Percentiles rank a stretch among this genome's conserved stretches.
These are phyloP conservation scores for Apistogramma diplotaenia DNA, from an alignment of 2,113 vertebrate species.

Conservation along the genomic window DNA sequence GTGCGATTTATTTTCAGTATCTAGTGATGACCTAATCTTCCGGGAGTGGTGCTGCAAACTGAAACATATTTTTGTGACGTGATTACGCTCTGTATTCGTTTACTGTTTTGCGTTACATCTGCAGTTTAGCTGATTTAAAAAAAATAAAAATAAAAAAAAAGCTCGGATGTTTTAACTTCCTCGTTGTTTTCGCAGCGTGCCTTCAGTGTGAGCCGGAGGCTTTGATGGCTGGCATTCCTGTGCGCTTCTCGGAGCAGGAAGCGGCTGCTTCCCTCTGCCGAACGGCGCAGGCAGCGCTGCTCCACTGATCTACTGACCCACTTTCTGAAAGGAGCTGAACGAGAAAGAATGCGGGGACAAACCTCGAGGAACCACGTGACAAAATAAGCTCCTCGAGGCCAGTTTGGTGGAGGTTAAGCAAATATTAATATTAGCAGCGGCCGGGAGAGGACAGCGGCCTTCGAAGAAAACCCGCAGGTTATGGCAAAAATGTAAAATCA, in stretches of 20 bases:
- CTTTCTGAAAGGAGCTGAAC: conserved; percentile 6
- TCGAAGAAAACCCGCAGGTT: not conserved
- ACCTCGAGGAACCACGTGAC: conserved; percentile 26
- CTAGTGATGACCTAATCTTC: not conserved
- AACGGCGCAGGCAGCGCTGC: conserved; percentile 17
- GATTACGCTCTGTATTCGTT: not conserved
- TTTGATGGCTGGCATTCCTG: not conserved
- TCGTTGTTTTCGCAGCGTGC: not conserved
- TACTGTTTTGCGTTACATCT: not conserved
- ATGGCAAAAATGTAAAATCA: not conserved
- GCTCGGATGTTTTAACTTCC: not conserved
- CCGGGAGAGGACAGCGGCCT: not conserved
- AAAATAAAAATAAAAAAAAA: not conserved
- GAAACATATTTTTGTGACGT: not conserved
- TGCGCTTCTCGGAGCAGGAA: not conserved
- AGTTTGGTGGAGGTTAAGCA: not conserved
- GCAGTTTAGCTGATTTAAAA: not conserved
- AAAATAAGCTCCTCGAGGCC: not conserved
- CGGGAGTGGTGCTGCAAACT: not conserved
- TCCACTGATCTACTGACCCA: conserved; percentile 75
- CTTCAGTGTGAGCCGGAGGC: not conserved
- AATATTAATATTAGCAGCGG: not conserved
- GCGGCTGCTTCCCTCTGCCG: conserved; percentile 43
- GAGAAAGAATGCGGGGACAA: not conserved
- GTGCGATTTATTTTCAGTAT: not conserved